These are phyloP conservation scores for Drosophila guanche DNA, from an alignment of 1,140 invertebrate species.

Conservation along the genomic window DNA sequence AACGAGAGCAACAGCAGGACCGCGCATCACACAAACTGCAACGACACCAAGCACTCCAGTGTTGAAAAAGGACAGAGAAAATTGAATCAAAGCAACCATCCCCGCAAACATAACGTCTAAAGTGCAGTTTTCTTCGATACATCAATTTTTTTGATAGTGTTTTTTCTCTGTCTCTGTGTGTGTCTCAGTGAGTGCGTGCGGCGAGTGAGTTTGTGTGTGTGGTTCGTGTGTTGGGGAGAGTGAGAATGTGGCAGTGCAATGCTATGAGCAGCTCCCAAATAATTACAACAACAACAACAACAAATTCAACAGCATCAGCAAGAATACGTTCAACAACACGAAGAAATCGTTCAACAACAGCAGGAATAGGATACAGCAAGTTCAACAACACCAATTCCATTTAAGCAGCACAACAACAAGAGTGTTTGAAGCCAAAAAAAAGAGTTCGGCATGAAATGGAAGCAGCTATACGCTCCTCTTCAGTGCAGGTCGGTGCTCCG, in stretches of 20 bases:
- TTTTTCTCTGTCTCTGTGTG: conserved; percentile 2
- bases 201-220: too few species aligned
- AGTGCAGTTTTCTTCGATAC: conserved; percentile 20
- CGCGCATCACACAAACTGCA: not conserved
- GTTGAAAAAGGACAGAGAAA: conserved; percentile 1
- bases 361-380: conserved; percentile 22
- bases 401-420: conserved; percentile 67
- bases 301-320: conserved; percentile 31
- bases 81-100: conserved; percentile 3
- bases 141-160: conserved; percentile 29
- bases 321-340: too few species aligned
- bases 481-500: conserved; percentile 83
- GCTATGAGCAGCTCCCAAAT: conserved; percentile 36
- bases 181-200: too few species aligned
- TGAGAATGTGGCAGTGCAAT: conserved; percentile 72
- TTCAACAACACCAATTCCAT: conserved; percentile 47
- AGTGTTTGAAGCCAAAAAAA: conserved; percentile 80
- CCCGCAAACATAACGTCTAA: conserved; percentile 1
- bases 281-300: conserved; percentile 37
- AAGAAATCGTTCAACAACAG: conserved; percentile 18
- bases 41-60: conserved; percentile 12
- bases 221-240: not conserved
- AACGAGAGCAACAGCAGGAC: not conserved
- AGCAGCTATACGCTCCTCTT: conserved; percentile 84
- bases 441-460: conserved; percentile 84